A percentile compares a stretch with the other conserved stretches of the same genome.
phyloP scores from a whole-genome alignment of 2,797 vertebrate species.

The Furcifer pardalis region DNA sequence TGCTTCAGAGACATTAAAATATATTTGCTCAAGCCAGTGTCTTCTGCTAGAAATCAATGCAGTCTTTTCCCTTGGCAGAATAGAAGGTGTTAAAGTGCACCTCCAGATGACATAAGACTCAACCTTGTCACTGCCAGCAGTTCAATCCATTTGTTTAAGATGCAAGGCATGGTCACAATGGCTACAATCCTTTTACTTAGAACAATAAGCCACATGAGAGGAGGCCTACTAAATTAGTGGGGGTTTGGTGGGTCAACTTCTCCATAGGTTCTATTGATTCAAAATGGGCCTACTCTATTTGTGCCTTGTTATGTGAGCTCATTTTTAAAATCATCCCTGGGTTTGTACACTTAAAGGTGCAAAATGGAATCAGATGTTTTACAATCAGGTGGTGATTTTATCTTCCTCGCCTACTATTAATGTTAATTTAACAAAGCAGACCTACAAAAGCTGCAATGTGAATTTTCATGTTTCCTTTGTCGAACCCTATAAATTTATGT shows the following conservation, averaged over 20 bases:
- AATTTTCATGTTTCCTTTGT: neutral
- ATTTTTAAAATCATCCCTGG: neutral
- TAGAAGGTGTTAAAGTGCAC: neutral
- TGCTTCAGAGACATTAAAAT: neutral
- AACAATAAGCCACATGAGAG: too few species aligned
- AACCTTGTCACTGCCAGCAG: neutral
- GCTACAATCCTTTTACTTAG: too few species aligned
- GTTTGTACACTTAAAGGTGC: neutral
- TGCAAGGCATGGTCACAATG: neutral
- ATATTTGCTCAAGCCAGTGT: neutral
- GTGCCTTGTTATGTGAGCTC: too few species aligned
- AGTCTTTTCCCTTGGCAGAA: neutral
- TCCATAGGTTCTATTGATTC: too few species aligned
- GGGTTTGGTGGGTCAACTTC: too few species aligned
- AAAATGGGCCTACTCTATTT: too few species aligned
- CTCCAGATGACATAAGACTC: neutral
- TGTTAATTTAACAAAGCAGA: neutral
- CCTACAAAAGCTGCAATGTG: neutral
- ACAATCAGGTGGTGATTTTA: neutral
- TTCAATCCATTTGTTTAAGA: neutral
- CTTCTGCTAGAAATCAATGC: neutral
- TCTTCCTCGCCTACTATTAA: neutral
- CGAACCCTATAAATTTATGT: too few species aligned
- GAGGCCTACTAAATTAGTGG: too few species aligned
- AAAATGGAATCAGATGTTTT: neutral